Conservation (phyloP, 2,888 invertebrate species). For the Dendrolimus pini region DNA sequence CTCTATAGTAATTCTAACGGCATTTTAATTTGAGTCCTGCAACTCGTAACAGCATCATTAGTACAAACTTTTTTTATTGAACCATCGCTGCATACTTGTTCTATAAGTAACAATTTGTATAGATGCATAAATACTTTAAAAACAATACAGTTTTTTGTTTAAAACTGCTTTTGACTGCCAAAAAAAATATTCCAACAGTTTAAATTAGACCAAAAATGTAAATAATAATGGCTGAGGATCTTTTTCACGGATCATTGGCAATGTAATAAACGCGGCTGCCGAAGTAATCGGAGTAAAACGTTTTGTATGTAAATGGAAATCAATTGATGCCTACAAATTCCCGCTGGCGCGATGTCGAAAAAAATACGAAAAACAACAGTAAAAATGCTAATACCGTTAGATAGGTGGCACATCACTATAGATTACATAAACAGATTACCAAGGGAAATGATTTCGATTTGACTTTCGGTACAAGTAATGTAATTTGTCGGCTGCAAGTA, state of each 20-base stretch:
- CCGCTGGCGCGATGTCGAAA: not conserved
- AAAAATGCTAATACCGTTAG: not conserved
- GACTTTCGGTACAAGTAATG: not conserved
- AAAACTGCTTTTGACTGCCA: no score
- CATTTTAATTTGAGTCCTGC: no score
- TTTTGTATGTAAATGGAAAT: conserved; percentile 60
- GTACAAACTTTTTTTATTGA: no score
- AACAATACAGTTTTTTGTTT: no score
- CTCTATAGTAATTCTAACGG: no score
- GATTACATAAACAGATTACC: conserved; percentile 1
- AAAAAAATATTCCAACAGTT: no score
- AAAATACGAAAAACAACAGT: not conserved
- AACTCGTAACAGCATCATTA: no score
- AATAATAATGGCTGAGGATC: conserved; percentile 24
- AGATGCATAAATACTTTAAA: no score
- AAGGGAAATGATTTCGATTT: not conserved
- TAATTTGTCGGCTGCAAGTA: no score
- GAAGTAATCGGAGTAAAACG: conserved; percentile 52
- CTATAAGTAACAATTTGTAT: no score
- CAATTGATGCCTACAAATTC: conserved; percentile 22
- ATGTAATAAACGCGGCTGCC: conserved; percentile 43
- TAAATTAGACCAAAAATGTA: conserved; percentile 15
- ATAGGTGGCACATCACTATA: conserved; percentile 2
- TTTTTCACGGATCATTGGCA: conserved; percentile 38
- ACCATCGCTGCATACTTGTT: no score